Evolutionary conservation across 2,797 vertebrate genomes (phyloP), one percentile per base, ranked within the genome.

Genomic region (Bradypus variegatus): DNA sequence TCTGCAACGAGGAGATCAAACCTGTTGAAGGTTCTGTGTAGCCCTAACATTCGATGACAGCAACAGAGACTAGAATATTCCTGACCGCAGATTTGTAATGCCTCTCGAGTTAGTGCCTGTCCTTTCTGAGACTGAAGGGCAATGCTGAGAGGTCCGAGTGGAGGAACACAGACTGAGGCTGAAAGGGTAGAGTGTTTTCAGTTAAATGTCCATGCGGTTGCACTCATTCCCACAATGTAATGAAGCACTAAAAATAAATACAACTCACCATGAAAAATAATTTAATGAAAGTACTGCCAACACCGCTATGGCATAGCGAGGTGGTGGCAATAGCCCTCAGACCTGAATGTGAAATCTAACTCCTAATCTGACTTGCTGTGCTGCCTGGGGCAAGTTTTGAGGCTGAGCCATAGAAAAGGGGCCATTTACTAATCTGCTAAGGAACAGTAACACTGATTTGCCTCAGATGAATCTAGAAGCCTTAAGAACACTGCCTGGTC

Each of bases 401-500:
- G 88, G 45, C 33, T 31, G 27, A 41, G 25, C 4, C 50, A 29
- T 7, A 0, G 31, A 18, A 31, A 48, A 31, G 82, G 33, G 70
- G 3, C n/a, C 36, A 31, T 38, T 65, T 60, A 14, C 53, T 62
- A 76, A 67, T 16, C 21, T 55, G 12, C 2, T 18, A 21, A 12
- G 27, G 38, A 31, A 41, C 9, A 69, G 41, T 9, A 23, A 33
- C 4, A 1, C 21, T 36, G 19, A 5, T n/a, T 31, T 65, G 36
- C 29, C 5, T 62, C 31, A 31, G 50, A 21, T n/a, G 80, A 64
- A 38, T 12, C 41, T 11, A 8, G 25, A 72, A 53, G 55, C 48
- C 25, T 53, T 2, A 0, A 21, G 9, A 38, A 4, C 14, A n/a
- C 53, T 5, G 8, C 12, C 36, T 2, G 55, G 55, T 0, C 3